A percentile compares a stretch with the other conserved stretches of the same genome.
Evolutionary conservation across 2,888 invertebrate species (phyloP).

Genomic region (Patella pellucida): DNA sequence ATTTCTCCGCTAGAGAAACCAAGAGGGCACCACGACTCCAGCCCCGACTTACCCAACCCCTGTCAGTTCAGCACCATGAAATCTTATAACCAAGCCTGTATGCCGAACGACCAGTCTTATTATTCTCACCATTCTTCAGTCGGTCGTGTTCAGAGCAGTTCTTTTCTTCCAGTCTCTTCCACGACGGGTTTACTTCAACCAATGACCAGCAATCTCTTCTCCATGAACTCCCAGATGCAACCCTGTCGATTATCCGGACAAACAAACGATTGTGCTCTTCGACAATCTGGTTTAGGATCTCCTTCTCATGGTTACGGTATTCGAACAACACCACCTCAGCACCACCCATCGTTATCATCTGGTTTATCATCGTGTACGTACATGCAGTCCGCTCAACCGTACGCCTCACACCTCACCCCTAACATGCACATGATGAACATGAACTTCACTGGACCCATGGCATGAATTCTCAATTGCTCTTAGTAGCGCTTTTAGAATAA

Average conservation of each 20-base stretch:
- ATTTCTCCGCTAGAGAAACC: slow-evolving; percentile 41
- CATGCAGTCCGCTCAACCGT: slow-evolving; percentile 65
- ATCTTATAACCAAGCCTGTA: slow-evolving; percentile 48
- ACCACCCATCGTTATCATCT: slow-evolving; percentile 54
- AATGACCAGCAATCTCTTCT: slow-evolving; percentile 39
- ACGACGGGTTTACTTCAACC: slow-evolving; percentile 48
- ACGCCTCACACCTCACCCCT: slow-evolving; percentile 54
- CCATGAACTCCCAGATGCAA: slow-evolving; percentile 54
- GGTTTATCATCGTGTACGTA: slow-evolving; percentile 66
- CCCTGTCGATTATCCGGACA: slow-evolving; percentile 50
- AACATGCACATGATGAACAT: slow-evolving; percentile 67
- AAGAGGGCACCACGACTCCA: slow-evolving; percentile 33
- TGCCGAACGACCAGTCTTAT: slow-evolving; percentile 56
- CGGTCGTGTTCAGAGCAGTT: slow-evolving; percentile 44
- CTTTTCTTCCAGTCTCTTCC: slow-evolving; percentile 55
- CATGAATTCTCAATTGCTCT: slow-evolving; percentile 37
- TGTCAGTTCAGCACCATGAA: slow-evolving; percentile 51
- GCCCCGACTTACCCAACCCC: slow-evolving; percentile 40
- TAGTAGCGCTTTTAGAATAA: too few relatives aligned
- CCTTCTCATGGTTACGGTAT: slow-evolving; percentile 52
- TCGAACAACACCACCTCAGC: slow-evolving; percentile 48
- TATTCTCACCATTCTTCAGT: slow-evolving; percentile 62
- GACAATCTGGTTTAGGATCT: slow-evolving; percentile 49
- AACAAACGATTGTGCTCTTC: slow-evolving; percentile 53
- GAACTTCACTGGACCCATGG: slow-evolving; percentile 65